These are phyloP conservation scores for Deilephila elpenor DNA, from an alignment of 2,888 invertebrate species.

Conservation along the genomic window DNA sequence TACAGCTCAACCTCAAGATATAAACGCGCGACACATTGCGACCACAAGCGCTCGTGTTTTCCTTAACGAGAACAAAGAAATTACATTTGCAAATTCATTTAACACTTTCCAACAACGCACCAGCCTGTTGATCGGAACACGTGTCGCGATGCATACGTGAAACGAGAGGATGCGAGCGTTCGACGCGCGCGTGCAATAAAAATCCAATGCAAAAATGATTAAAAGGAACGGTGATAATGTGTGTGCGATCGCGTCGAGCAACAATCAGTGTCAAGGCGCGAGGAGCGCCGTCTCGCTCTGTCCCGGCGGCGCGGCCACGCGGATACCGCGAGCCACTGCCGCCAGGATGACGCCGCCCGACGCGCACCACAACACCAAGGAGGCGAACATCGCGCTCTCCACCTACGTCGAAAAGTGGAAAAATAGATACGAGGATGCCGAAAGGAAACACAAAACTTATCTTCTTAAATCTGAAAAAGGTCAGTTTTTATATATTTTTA, in stretches of 20 bases:
- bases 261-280: constrained; percentile 80
- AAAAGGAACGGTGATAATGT: constrained; percentile 84
- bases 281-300: constrained; percentile 79
- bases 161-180: constrained; percentile 72
- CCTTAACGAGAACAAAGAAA: constrained; percentile 80
- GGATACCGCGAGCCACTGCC: constrained; percentile 81
- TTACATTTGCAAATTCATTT: constrained; percentile 61
- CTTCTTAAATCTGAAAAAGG: constrained; percentile 89
- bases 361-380: constrained; percentile 78
- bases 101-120: constrained; percentile 66
- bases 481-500: constrained; percentile 64
- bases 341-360: constrained; percentile 82
- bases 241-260: constrained; percentile 82
- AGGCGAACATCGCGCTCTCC: constrained; percentile 78
- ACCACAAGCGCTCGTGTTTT: constrained; percentile 67
- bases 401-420: constrained; percentile 87
- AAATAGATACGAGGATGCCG: constrained; percentile 88
- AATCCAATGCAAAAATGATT: constrained; percentile 83
- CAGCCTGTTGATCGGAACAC: constrained; percentile 80
- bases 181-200: constrained; percentile 75
- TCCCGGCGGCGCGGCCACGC: constrained; percentile 71
- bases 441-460: constrained; percentile 87
- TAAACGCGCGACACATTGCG: constrained; percentile 65
- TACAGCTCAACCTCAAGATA: constrained; percentile 67
- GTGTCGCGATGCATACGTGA: constrained; percentile 72